These are phyloP conservation scores for Semnornis frantzii DNA, from an alignment of 2,113 vertebrate species.

Conservation along the genomic window DNA sequence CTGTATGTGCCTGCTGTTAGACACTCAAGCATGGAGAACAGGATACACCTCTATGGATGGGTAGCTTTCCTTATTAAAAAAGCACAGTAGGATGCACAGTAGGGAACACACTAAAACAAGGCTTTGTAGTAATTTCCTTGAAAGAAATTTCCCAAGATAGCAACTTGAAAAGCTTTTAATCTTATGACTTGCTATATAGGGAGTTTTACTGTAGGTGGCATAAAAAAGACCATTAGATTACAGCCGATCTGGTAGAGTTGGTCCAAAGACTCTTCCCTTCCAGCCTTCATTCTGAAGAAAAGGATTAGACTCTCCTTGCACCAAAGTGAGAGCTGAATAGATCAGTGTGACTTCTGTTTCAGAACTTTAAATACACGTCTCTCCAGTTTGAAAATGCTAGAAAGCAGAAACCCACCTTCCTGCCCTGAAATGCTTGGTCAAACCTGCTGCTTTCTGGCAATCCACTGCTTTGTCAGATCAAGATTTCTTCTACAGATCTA, in stretches of 20 bases:
- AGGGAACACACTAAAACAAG: conserved; percentile 91
- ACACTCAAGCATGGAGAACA: conserved; percentile 96
- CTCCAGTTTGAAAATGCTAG: conserved; percentile 17
- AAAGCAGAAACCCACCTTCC: not conserved
- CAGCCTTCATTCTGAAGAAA: not conserved
- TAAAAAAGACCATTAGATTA: conserved; percentile 69
- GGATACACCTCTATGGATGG: conserved; percentile 97
- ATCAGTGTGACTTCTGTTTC: not conserved
- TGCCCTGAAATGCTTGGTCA: not conserved
- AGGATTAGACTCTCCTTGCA: not conserved
- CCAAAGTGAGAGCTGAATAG: not conserved
- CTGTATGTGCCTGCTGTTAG: conserved; percentile 83
- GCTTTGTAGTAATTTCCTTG: conserved; percentile 91
- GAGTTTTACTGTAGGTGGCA: conserved; percentile 69
- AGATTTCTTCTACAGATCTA: not conserved
- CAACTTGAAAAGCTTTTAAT: conserved; percentile 80
- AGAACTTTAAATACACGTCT: not conserved
- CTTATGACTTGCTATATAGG: conserved; percentile 66
- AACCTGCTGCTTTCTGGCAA: not conserved
- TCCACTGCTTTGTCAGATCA: not conserved
- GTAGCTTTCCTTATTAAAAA: conserved; percentile 99
- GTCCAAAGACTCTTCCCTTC: conserved; percentile 24
- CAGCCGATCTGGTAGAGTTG: conserved; percentile 49
- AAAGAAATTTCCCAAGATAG: conserved; percentile 86
- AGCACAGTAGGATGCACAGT: conserved; percentile 91